Base-by-base conservation (phyloP, 2,113 vertebrate genomes). In the Neodon shergylaensis region DNA sequence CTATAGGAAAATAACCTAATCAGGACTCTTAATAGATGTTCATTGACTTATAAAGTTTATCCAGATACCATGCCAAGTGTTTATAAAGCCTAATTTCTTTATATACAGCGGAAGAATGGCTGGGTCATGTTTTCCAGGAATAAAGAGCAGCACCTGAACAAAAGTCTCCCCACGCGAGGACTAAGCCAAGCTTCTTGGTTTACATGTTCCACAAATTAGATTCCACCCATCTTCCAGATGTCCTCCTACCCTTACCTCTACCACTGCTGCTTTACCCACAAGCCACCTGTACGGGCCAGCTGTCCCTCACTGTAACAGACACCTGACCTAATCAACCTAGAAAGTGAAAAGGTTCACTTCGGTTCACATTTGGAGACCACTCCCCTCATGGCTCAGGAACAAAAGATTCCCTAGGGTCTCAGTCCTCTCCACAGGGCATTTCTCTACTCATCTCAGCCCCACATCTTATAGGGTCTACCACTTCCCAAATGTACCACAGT, bases 41-140 rank as follows among this genome's bases (percentile, higher is more conserved):
- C 58, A 13, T 66, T 94, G 78, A 87, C 84, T 77, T 78, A 42
- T 74, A 92, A 93, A 87, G 74, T 47, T 66, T 81, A 93, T 44
- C 13, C 13, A 88, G 9, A 6, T 36, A n/a, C 19, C 90, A 76
- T 39, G 85, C 33, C 84, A 84, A 39, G 12, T 87, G 21, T 87
- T 66, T 70, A 54, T 52, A 54, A 84, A 63, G 61, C 78, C 85
- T 47, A 68, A 72, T 78, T 86, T 94, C 65, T 92, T 73, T n/a
- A 76, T 91, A 36, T 92, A 36, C 21, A 24, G 68, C 81, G 31
- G 78, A 87, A 70, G 54, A 72, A 33, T 36, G 3, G 39, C 24
- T 7, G 12, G 2, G 39, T 39, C 7, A 7, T 58, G n/a, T 13
- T 36, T 72, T n/a, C 44, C 47, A 63, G 88, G 65, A 36, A 76